phyloP scores from a whole-genome alignment of 2,888 invertebrate genomes.

The Drosophila mayaguana region DNA sequence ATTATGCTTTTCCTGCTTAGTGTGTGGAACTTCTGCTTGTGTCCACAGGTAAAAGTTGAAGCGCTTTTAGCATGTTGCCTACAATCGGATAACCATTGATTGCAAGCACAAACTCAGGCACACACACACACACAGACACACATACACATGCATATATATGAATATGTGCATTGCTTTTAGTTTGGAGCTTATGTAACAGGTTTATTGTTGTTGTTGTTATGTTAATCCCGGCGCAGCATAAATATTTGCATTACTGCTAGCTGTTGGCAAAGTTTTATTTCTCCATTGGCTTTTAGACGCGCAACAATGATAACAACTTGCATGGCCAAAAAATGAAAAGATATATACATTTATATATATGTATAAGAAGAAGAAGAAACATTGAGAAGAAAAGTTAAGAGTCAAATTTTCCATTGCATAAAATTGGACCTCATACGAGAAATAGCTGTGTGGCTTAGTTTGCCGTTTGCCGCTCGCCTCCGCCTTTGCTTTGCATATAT shows the following conservation, averaged over 20 bases:
- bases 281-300: slow-evolving; percentile 78
- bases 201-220: slow-evolving; percentile 40
- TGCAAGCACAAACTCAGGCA: slow-evolving; percentile 44
- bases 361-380: not conserved
- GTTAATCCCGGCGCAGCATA: slow-evolving; percentile 69
- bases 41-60: slow-evolving; percentile 49
- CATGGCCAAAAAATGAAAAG: slow-evolving; percentile 36
- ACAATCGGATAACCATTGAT: slow-evolving; percentile 75
- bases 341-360: too few species aligned
- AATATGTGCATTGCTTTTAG: slow-evolving; percentile 16
- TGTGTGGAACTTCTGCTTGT: not conserved
- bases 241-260: slow-evolving; percentile 60
- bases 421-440: slow-evolving; percentile 60
- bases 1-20: not conserved
- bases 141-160: too few species aligned
- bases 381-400: slow-evolving; percentile 35
- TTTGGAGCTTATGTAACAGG: slow-evolving; percentile 36
- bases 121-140: slow-evolving; percentile 11
- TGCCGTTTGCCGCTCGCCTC: slow-evolving; percentile 20
- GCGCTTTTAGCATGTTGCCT: slow-evolving; percentile 34
- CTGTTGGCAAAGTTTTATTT: slow-evolving; percentile 65
- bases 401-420: slow-evolving; percentile 39
- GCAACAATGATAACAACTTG: slow-evolving; percentile 79
- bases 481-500: slow-evolving; percentile 45
- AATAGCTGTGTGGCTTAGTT: not conserved